phyloP scores from a whole-genome alignment of 2,113 vertebrate species.

The Eudyptes chrysolophus region DNA sequence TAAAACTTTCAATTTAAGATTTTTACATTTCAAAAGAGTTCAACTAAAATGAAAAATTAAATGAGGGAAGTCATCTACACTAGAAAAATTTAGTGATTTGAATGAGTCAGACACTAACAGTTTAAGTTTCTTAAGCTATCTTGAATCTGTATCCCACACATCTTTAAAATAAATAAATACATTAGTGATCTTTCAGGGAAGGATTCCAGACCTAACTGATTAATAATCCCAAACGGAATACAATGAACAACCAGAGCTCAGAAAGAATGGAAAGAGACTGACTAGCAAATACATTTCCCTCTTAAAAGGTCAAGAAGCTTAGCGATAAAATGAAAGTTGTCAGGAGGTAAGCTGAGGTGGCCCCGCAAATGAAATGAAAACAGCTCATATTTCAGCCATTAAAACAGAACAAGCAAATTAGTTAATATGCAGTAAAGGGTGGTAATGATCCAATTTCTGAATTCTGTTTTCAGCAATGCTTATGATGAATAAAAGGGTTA shows the following conservation, averaged over 20 bases:
- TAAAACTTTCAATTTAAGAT: not conserved
- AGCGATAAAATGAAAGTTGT: not conserved
- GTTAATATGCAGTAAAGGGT: not conserved
- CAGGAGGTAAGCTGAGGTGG: not conserved
- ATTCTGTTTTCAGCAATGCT: not conserved
- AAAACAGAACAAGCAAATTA: not conserved
- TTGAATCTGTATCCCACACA: not conserved
- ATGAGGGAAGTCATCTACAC: not conserved
- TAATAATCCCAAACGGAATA: not conserved
- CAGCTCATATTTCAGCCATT: not conserved
- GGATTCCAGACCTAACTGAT: not conserved
- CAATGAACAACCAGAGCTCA: not conserved
- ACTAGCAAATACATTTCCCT: not conserved
- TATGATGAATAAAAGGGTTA: not conserved
- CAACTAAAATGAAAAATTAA: not conserved
- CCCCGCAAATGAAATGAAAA: not conserved
- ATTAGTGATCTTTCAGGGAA: not conserved
- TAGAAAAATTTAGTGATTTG: not conserved
- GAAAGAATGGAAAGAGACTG: not conserved
- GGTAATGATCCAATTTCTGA: not conserved
- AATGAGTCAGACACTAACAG: not conserved
- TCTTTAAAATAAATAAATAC: not conserved
- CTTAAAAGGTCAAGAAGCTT: not conserved
- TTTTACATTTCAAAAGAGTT: not conserved
- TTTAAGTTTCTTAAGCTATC: not conserved